These are phyloP conservation scores for Meghimatium bilineatum DNA, from an alignment of 2,888 invertebrate genomes.

Conservation along the genomic window DNA sequence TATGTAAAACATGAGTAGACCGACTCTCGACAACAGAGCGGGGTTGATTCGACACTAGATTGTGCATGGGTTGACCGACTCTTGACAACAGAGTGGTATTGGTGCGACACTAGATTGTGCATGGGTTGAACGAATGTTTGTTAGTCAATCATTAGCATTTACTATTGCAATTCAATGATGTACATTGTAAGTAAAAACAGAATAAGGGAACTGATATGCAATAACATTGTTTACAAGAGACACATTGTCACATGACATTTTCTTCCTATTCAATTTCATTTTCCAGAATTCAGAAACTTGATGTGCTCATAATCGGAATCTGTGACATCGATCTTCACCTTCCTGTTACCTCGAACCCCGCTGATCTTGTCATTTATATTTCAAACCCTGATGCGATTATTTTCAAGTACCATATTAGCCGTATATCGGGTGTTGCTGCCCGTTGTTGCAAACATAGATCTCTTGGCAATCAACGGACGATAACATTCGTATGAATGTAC, in stretches of 20 bases:
- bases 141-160: too few relatives aligned
- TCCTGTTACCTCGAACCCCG: slow-evolving; percentile 30
- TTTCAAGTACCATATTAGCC: neutral
- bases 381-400: neutral
- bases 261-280: slow-evolving; percentile 15
- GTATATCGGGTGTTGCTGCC: neutral
- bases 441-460: neutral
- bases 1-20: too few relatives aligned
- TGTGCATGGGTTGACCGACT: too few relatives aligned
- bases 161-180: too few relatives aligned
- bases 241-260: neutral
- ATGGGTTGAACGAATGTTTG: too few relatives aligned
- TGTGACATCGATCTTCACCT: slow-evolving; percentile 23
- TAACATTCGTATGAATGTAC: neutral
- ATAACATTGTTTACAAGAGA: neutral
- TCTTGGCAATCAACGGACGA: slow-evolving; percentile 3
- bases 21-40: too few relatives aligned
- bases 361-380: slow-evolving; percentile 7
- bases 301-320: slow-evolving; percentile 33
- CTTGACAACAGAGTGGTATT: too few relatives aligned
- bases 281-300: slow-evolving; percentile 42
- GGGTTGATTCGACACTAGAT: too few relatives aligned
- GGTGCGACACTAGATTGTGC: too few relatives aligned
- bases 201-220: too few relatives aligned
- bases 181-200: too few relatives aligned